phyloP scores from a whole-genome alignment of 1,140 invertebrate species.

The Penaeus indicus region DNA sequence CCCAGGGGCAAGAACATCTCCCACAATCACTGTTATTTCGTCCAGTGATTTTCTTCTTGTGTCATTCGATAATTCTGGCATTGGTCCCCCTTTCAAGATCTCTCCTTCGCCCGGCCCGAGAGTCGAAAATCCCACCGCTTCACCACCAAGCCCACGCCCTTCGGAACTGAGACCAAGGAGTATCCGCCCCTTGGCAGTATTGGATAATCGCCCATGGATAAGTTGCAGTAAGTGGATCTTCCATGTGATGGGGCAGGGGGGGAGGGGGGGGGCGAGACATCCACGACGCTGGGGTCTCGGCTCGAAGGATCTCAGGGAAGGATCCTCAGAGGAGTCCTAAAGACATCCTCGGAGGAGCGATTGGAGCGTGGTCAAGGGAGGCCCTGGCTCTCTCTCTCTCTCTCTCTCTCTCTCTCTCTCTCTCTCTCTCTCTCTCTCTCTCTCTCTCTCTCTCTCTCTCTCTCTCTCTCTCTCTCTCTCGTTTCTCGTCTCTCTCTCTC shows the following conservation, averaged over 20 bases:
- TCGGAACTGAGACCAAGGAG: background rate
- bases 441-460: no score
- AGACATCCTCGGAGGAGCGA: no score
- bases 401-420: no score
- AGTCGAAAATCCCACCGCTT: background rate
- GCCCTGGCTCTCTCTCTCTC: no score
- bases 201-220: slow-evolving; percentile 58
- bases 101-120: background rate
- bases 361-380: no score
- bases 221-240: slow-evolving; percentile 56
- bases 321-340: no score
- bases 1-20: slow-evolving; percentile 50
- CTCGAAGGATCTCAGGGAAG: no score
- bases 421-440: no score
- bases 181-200: slow-evolving; percentile 7
- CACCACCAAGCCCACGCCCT: background rate
- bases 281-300: no score
- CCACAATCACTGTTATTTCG: slow-evolving; percentile 59
- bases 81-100: background rate
- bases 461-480: no score
- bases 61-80: slow-evolving; percentile 61
- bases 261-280: background rate
- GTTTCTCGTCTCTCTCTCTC: no score
- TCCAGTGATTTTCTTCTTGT: slow-evolving; percentile 59
- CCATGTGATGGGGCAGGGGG: slow-evolving; percentile 35